Conservation (phyloP, 2,797 vertebrate species). For the Melanogrammus aeglefinus region DNA sequence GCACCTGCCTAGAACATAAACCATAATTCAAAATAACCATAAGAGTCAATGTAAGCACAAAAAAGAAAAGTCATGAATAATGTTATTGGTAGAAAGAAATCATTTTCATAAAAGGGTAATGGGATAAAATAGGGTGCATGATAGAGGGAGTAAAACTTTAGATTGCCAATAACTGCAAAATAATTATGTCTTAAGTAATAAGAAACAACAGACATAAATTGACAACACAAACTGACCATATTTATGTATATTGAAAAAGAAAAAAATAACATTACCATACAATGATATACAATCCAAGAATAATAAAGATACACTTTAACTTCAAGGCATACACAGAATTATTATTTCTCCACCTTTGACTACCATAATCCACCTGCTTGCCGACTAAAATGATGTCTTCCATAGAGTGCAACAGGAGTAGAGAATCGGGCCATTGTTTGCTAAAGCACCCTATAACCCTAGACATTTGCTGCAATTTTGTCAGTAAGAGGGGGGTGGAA, state of each 20-base stretch:
- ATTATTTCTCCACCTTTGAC: no score
- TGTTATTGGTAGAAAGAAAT: no score
- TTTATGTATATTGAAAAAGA: background rate
- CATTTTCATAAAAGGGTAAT: no score
- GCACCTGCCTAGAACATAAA: no score
- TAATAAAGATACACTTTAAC: background rate
- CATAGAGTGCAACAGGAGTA: background rate
- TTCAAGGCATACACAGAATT: no score
- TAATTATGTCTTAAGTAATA: no score
- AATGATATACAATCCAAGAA: background rate
- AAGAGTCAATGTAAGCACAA: no score
- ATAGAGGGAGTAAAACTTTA: no score
- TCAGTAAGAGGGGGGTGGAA: background rate
- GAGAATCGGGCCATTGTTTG: background rate
- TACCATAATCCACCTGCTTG: background rate
- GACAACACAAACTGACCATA: background rate
- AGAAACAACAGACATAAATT: background rate
- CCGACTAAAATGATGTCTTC: background rate
- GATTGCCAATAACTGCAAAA: no score
- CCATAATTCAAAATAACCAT: no score
- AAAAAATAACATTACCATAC: background rate
- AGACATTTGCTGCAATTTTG: background rate
- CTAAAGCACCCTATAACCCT: background rate
- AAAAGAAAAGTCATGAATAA: no score
- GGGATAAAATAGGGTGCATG: no score